Percentiles rank a stretch among this genome's conserved stretches.
phyloP scores from a whole-genome alignment of 2,888 invertebrate genomes.

The Dasypogon diadema region DNA sequence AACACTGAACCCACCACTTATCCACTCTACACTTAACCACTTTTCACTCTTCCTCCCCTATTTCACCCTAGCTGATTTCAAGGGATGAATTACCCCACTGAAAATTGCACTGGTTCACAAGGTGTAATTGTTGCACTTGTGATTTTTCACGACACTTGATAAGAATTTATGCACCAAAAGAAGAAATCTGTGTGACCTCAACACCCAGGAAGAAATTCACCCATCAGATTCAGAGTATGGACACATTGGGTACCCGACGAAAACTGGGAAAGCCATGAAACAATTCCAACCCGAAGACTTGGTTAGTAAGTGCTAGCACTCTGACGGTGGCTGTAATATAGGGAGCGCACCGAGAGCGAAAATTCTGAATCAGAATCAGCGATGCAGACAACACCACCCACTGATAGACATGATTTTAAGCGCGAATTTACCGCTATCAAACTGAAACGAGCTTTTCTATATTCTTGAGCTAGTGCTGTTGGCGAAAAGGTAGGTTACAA shows the following conservation, averaged over 20 bases:
- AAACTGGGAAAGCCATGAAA: constrained; percentile 54
- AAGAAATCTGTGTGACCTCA: constrained; percentile 37
- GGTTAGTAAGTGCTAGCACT: constrained; percentile 29
- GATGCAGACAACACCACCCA: constrained; percentile 33
- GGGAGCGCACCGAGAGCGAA: constrained; percentile 38
- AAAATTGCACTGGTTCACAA: background rate
- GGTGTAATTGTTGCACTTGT: constrained; percentile 24
- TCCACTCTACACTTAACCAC: constrained; percentile 25
- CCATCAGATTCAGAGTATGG: constrained; percentile 43
- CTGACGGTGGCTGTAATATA: constrained; percentile 11
- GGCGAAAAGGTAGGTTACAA: background rate
- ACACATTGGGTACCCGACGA: constrained; percentile 52
- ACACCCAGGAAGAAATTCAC: constrained; percentile 28
- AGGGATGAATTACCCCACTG: background rate
- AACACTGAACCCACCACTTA: constrained; percentile 34
- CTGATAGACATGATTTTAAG: constrained; percentile 17
- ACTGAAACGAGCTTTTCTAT: constrained; percentile 14
- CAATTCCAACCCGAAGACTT: constrained; percentile 28
- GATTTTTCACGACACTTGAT: constrained; percentile 16
- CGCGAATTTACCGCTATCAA: constrained; percentile 41
- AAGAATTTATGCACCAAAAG: background rate
- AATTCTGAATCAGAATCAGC: constrained; percentile 16
- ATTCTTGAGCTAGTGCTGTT: background rate
- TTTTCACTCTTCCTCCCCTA: constrained; percentile 10
- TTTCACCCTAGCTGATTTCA: background rate